A percentile compares a stretch with the other conserved stretches of the same genome.
Conservation (phyloP, 2,888 invertebrate genomes). For the Leptinotarsa rubiginosa region DNA sequence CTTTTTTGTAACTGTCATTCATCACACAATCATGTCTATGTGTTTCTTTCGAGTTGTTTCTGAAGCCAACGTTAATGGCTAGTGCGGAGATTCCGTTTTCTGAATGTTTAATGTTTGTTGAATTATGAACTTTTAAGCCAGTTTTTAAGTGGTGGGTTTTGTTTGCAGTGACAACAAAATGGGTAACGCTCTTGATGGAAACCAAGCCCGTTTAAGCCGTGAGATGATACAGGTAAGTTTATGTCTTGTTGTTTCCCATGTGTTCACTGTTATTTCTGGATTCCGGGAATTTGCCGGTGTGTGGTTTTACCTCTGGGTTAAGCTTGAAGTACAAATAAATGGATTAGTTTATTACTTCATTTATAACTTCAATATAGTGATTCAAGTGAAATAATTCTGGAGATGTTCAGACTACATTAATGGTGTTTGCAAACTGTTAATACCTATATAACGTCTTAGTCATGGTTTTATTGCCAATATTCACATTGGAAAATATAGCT, state of each 20-base stretch:
- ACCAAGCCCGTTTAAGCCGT: background rate
- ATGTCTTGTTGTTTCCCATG: background rate
- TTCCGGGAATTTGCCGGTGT: background rate
- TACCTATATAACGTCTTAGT: background rate
- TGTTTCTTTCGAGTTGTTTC: background rate
- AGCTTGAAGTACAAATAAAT: background rate
- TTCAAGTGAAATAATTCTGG: background rate
- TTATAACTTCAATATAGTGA: background rate
- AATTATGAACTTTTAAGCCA: background rate
- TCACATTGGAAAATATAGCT: too few relatives aligned
- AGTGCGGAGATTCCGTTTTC: background rate
- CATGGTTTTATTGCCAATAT: background rate
- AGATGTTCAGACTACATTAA: background rate
- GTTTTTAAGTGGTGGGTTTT: conserved; percentile 1
- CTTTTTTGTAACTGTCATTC: background rate
- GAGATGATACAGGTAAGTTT: background rate
- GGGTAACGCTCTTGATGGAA: background rate
- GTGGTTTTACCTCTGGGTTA: background rate
- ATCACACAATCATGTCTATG: background rate
- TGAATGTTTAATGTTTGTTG: background rate
- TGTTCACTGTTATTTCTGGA: background rate
- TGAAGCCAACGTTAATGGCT: background rate
- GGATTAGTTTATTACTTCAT: background rate
- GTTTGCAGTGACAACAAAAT: background rate
- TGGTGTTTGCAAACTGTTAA: background rate